Percentiles rank a stretch among this genome's conserved stretches.
phyloP scores from a whole-genome alignment of 2,888 invertebrate genomes.

The Andrena camellia region DNA sequence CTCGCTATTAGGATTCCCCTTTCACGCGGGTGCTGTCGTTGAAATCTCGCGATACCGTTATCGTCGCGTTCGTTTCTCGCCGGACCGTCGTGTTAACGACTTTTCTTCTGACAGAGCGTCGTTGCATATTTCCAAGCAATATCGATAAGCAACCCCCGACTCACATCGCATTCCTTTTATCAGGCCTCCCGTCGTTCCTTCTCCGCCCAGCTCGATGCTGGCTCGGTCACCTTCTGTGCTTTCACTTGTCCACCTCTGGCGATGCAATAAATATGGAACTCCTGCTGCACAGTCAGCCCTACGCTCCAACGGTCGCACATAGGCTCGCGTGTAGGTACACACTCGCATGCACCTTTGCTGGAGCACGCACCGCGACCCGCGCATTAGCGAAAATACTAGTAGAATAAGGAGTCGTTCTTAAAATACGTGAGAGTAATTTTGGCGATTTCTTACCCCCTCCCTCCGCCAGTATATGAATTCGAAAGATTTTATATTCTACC shows the following conservation, averaged over 20 bases:
- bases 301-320: slow-evolving; percentile 25
- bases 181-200: slow-evolving; percentile 31
- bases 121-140: slow-evolving; percentile 54
- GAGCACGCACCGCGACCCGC: slow-evolving; percentile 10
- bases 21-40: slow-evolving; percentile 33
- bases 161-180: slow-evolving; percentile 59
- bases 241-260: slow-evolving; percentile 54
- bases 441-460: no score
- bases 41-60: slow-evolving; percentile 54
- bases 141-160: slow-evolving; percentile 60
- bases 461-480: no score
- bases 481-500: no score
- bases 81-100: slow-evolving; percentile 56
- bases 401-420: no score
- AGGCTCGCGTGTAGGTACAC: not conserved
- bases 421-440: no score
- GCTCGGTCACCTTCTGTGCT: slow-evolving; percentile 35
- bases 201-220: slow-evolving; percentile 27
- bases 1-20: slow-evolving; percentile 20
- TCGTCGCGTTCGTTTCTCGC: slow-evolving; percentile 49
- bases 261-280: slow-evolving; percentile 64
- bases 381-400: not conserved
- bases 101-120: slow-evolving; percentile 44
- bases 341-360: slow-evolving; percentile 30
- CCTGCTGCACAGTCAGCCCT: slow-evolving; percentile 20